phyloP scores from a whole-genome alignment of 2,797 vertebrate genomes.

The Pseudochirops cupreus region DNA sequence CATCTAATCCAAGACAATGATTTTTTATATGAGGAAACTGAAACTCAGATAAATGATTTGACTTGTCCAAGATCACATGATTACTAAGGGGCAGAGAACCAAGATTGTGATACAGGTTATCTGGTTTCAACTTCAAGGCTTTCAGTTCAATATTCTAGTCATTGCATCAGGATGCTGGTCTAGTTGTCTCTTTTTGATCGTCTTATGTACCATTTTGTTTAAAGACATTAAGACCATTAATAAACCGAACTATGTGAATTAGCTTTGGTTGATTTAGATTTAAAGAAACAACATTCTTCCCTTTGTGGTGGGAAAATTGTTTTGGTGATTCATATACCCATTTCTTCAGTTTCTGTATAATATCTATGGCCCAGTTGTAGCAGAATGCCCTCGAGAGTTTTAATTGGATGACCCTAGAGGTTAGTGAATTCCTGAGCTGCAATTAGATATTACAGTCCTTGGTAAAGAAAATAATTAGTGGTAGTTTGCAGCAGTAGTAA shows the following conservation, averaged over 20 bases:
- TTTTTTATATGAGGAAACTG: not conserved
- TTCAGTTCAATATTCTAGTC: not conserved
- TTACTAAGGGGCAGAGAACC: not conserved
- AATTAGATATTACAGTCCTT: not conserved
- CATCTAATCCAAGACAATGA: not conserved
- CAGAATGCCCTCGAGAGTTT: not conserved
- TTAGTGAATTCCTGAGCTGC: not conserved
- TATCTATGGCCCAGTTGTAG: not conserved
- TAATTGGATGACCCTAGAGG: not conserved
- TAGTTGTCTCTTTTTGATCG: not conserved
- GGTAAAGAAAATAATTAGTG: not conserved
- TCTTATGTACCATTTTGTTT: not conserved
- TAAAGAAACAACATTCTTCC: not conserved
- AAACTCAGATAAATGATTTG: not conserved
- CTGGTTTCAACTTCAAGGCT: not conserved
- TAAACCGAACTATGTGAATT: not conserved
- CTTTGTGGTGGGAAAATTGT: not conserved
- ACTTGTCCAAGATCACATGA: not conserved
- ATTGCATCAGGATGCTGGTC: not conserved
- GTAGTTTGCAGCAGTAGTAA: not conserved
- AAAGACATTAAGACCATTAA: not conserved
- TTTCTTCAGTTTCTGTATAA: not conserved
- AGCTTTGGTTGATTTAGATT: conserved; percentile 6
- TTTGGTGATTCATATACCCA: not conserved
- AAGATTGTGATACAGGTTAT: not conserved